Evolutionary conservation across 2,113 vertebrate genomes (phyloP).

Genomic region (Pteruthius melanotis): DNA sequence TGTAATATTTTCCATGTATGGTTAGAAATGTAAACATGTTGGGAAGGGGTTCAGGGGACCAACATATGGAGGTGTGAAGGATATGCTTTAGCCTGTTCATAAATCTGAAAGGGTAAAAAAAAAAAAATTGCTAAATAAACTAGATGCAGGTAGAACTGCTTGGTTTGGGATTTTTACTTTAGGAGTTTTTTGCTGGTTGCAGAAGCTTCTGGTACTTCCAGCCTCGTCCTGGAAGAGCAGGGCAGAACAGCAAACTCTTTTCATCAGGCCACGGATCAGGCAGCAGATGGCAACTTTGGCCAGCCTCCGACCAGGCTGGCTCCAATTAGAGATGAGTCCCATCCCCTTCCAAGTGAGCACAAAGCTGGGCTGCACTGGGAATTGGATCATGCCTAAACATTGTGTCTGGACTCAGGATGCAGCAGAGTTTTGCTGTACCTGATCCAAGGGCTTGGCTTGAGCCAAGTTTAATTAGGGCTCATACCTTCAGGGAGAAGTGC

Average conservation of each 20-base stretch:
- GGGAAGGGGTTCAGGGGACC: not conserved
- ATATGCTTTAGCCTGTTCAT: not conserved
- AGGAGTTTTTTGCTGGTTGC: not conserved
- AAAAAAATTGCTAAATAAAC: not conserved
- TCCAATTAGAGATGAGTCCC: not conserved
- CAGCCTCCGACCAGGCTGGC: not conserved
- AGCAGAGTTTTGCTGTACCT: conserved; percentile 15
- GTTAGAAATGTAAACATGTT: not conserved
- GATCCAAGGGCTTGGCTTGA: not conserved
- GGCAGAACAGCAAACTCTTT: not conserved
- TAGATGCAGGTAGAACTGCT: not conserved
- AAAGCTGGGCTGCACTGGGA: conserved; percentile 2
- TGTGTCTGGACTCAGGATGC: not conserved
- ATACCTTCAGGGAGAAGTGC: not conserved
- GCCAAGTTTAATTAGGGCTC: conserved; percentile 39
- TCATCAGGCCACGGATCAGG: not conserved
- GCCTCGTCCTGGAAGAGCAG: not conserved
- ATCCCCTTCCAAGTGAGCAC: conserved; percentile 13
- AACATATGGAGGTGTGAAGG: not conserved
- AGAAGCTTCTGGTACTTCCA: not conserved
- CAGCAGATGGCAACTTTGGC: conserved; percentile 56
- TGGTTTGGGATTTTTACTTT: not conserved
- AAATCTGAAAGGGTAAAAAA: not conserved
- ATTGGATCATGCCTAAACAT: conserved; percentile 33
- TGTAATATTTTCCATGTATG: not conserved